Evolutionary conservation across 2,797 vertebrate species (phyloP).

Genomic region (Thripadectes ignobilis): DNA sequence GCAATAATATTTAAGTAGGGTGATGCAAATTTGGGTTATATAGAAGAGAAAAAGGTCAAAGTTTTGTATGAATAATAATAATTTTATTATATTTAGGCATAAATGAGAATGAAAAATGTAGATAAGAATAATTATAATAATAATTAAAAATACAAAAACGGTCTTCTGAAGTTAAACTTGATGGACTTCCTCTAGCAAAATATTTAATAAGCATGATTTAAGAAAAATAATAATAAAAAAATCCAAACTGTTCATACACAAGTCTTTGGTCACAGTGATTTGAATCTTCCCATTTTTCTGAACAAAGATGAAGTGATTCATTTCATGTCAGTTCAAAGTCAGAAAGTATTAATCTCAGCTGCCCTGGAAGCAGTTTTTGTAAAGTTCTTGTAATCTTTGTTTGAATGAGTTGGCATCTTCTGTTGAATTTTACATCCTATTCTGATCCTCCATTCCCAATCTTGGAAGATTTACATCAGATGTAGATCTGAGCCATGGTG

Average conservation of each 20-base stretch:
- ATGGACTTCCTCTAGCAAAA: background rate
- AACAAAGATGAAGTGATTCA: background rate
- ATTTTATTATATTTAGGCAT: background rate
- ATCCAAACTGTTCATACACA: background rate
- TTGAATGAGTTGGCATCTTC: background rate
- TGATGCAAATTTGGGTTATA: background rate
- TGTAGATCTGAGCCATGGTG: background rate
- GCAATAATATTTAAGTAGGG: background rate
- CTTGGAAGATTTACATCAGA: background rate
- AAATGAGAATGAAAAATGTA: background rate
- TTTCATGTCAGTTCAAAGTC: background rate
- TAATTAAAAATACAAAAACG: background rate
- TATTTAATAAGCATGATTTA: background rate
- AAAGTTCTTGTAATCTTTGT: background rate
- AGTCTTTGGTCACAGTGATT: background rate
- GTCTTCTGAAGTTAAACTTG: background rate
- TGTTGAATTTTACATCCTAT: background rate
- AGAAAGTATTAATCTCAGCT: background rate
- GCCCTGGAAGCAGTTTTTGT: background rate
- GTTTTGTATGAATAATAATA: background rate
- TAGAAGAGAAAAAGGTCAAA: conserved; percentile 2
- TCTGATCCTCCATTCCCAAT: background rate
- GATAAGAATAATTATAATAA: background rate
- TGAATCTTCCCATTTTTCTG: background rate
- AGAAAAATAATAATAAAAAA: background rate